These are phyloP conservation scores for Trichechus manatus DNA, from an alignment of 2,113 vertebrate genomes.

Conservation along the genomic window DNA sequence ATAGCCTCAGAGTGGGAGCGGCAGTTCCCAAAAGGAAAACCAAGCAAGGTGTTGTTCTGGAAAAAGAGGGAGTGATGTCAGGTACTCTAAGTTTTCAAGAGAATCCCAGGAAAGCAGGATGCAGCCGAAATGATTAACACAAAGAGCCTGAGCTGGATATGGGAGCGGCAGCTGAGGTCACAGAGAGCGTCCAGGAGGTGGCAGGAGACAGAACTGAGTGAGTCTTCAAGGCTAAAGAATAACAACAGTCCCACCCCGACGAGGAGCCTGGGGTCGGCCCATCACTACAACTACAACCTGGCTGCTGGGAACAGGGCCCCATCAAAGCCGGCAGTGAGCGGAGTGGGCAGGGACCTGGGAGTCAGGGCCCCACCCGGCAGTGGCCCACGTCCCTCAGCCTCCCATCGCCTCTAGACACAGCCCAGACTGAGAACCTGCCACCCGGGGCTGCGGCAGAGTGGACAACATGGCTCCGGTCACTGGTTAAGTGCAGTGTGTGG, in stretches of 20 bases:
- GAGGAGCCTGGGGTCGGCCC: neutral
- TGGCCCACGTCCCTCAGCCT: too few relatives aligned
- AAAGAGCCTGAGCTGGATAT: neutral
- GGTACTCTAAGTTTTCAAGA: neutral
- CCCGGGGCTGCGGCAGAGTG: neutral
- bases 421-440: neutral
- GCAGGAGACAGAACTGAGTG: neutral
- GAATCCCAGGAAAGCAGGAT: neutral
- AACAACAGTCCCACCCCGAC: neutral
- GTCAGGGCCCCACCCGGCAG: neutral
- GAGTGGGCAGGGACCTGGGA: neutral
- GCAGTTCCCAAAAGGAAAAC: neutral
- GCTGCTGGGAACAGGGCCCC: neutral
- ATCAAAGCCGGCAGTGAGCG: neutral
- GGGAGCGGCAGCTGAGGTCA: neutral
- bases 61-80: neutral
- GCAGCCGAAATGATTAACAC: accelerated
- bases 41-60: neutral
- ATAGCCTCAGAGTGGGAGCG: neutral
- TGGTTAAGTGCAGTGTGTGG: neutral
- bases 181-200: accelerated
- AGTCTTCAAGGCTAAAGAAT: neutral
- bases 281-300: too few relatives aligned
- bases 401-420: neutral
- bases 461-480: neutral